Conservation (phyloP, 2,113 vertebrate species). For the Colinus virginianus region DNA sequence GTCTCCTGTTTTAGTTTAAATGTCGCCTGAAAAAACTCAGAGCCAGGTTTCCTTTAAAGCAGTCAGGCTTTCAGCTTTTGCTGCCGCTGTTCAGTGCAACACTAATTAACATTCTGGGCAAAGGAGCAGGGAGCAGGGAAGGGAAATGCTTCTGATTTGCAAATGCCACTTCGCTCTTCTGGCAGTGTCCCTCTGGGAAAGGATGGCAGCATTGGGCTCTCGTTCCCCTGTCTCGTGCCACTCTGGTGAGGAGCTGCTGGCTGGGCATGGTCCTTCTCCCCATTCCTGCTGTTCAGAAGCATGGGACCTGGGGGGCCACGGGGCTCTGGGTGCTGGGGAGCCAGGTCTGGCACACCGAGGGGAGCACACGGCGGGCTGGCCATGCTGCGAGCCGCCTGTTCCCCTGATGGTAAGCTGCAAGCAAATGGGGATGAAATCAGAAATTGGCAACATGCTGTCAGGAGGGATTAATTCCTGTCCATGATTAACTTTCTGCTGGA, state of each 20-base stretch:
- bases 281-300: not conserved
- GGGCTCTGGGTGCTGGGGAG: not conserved
- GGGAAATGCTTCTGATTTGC: slow-evolving; percentile 49
- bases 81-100: not conserved
- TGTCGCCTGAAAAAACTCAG: not conserved
- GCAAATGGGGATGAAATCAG: slow-evolving; percentile 56
- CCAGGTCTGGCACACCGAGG: not conserved
- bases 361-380: not conserved
- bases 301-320: too few relatives aligned
- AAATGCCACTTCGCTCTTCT: slow-evolving; percentile 62
- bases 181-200: not conserved
- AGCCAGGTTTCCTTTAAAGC: slow-evolving; percentile 2
- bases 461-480: slow-evolving; percentile 68
- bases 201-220: not conserved
- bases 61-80: not conserved
- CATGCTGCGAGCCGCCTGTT: not conserved
- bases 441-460: slow-evolving; percentile 68
- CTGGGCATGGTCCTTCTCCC: not conserved
- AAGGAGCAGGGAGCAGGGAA: slow-evolving; percentile 47
- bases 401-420: slow-evolving; percentile 33
- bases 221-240: not conserved
- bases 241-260: not conserved
- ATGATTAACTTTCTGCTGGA: slow-evolving; percentile 65
- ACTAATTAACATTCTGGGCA: slow-evolving; percentile 63
- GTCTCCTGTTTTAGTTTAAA: slow-evolving; percentile 16